Evolutionary conservation across 1,140 invertebrate genomes (phyloP).

Genomic region (Cydia splendana): DNA sequence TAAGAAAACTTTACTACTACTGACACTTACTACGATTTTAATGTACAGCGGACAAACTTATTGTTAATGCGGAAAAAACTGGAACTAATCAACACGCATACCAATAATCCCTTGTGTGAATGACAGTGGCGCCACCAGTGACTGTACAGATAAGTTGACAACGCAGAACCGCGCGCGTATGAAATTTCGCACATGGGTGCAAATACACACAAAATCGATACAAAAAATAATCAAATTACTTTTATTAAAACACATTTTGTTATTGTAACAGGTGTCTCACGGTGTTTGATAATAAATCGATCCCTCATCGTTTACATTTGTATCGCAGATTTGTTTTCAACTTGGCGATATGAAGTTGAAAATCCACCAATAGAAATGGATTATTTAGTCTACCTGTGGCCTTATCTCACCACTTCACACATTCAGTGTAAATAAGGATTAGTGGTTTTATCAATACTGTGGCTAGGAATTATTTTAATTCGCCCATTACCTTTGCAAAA

Average conservation of each 20-base stretch:
- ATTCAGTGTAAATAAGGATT: conserved; percentile 74
- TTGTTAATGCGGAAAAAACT: background rate
- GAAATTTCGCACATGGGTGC: conserved; percentile 7
- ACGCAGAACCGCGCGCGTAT: background rate
- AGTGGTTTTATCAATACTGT: conserved; percentile 71
- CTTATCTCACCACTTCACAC: conserved; percentile 71
- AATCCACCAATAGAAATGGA: conserved; percentile 62
- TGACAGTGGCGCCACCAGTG: conserved; percentile 11
- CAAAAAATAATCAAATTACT: conserved; percentile 4
- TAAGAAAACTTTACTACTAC: too few relatives aligned
- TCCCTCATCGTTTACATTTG: background rate
- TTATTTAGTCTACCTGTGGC: conserved; percentile 51
- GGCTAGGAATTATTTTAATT: conserved; percentile 61
- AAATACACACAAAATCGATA: conserved; percentile 11
- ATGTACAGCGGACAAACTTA: background rate
- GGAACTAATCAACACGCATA: background rate
- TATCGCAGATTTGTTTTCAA: conserved; percentile 7
- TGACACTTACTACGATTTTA: too few relatives aligned
- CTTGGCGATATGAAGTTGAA: conserved; percentile 46
- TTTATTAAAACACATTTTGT: conserved; percentile 9
- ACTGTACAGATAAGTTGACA: background rate
- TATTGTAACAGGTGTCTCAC: conserved; percentile 20
- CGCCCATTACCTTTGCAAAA: conserved; percentile 47
- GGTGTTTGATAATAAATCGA: conserved; percentile 1
- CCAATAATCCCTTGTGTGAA: background rate